Base-by-base conservation (phyloP, 1,140 invertebrate genomes). In the Lepidurus packardi region DNA sequence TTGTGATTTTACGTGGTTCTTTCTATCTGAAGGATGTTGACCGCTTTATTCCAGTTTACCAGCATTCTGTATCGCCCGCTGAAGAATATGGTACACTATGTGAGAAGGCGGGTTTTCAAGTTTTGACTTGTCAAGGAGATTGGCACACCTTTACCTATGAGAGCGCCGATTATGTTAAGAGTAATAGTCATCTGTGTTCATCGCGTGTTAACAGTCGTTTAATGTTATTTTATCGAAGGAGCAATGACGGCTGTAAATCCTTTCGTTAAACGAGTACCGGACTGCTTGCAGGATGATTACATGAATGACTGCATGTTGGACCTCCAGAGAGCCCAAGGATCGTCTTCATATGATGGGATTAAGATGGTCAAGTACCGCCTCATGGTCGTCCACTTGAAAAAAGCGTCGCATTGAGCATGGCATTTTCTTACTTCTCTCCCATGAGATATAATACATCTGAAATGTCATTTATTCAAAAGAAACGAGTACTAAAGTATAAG, bases 61-160 rank as follows among this genome's bases (percentile, higher is more conserved):
- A 34, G 34, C 34, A 34, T 34, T 34, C 90, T 90, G 0, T 88
- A 89, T 0, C 89, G 82, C 90, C 92, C 0, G 88, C 88, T 76
- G 86, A 86, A 41, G 87, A 89, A 43, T 87, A 93, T 9, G 86
- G 87, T 65, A 85, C 88, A 77, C 83, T 91, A 24, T 84, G 94
- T 74, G 86, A 87, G 43, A 86, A 89, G 10, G 87, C 88, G 13
- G 93, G 93, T 0, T 94, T 93, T 82, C 82, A 87, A 4, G 85
- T 91, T 13, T 82, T 89, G 1, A 86, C 90, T 53, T 92, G 93
- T 34, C 88, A 89, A 80, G 86, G 87, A 44, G 87, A 89, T 74
- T 87, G 90, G 78, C 89, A 89, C 75, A 87, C 85, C 1, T 93
- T 89, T 79, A 82, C 89, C 10, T 93, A 89, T 82, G 86, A 89